Percentiles rank a stretch among this genome's conserved stretches.
These are phyloP conservation scores for Percopsis omiscomaycus DNA, from an alignment of 2,797 vertebrate genomes.

Conservation along the genomic window DNA sequence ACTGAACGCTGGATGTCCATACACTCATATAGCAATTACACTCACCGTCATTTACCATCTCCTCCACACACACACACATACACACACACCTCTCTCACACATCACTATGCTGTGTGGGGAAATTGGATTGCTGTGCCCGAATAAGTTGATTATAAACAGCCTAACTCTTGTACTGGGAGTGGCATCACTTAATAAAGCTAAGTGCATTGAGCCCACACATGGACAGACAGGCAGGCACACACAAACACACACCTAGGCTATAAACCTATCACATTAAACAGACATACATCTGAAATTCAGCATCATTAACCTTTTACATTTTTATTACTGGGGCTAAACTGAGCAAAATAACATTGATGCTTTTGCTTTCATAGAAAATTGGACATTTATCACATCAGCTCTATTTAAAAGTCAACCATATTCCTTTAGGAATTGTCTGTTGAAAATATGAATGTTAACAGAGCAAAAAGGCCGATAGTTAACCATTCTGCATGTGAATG, in stretches of 20 bases:
- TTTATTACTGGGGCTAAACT: not conserved
- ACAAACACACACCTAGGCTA: not conserved
- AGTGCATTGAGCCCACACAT: constrained; percentile 51
- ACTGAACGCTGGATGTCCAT: constrained; percentile 8
- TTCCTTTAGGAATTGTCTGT: not conserved
- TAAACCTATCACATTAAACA: constrained; percentile 8
- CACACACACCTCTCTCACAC: constrained; percentile 5
- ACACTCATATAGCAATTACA: constrained; percentile 11
- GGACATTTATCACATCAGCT: too few species aligned
- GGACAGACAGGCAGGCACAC: constrained; percentile 7
- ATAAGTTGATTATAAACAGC: constrained; percentile 69
- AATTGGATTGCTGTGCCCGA: constrained; percentile 66
- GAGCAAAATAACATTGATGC: not conserved
- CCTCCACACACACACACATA: not conserved
- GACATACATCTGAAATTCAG: constrained; percentile 5
- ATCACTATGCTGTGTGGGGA: constrained; percentile 48
- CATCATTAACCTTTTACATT: not conserved
- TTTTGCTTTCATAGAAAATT: not conserved
- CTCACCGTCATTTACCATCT: too few species aligned
- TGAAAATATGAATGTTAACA: constrained; percentile 13
- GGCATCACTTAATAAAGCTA: constrained; percentile 67
- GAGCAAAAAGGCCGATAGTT: constrained; percentile 14
- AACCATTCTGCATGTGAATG: constrained; percentile 8
- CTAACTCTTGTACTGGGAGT: constrained; percentile 47
- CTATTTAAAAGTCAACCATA: too few species aligned